Evolutionary conservation across 2,888 invertebrate genomes (phyloP), one percentile per base, ranked within the genome.

Genomic region (Drosophila histrio): DNA sequence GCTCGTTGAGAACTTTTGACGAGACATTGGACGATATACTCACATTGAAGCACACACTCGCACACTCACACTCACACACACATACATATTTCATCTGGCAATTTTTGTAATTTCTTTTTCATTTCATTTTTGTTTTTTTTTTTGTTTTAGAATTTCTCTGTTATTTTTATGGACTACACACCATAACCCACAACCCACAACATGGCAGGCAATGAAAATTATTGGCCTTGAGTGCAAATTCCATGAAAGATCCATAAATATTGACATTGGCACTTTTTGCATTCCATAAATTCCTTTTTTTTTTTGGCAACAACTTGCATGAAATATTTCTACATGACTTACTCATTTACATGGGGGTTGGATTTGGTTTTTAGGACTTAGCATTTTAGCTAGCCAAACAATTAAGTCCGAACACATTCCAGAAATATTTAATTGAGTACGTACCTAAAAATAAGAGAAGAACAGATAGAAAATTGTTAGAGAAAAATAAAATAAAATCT

Each of bases 1-100:
- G 72, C 39, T 58, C 57, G 87, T 82, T 85, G 79, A 72, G 66
- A 85, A 75, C 43, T 85, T 82, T 82, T 85, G 72, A 81, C 72
- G 79, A 68, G 52, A 66, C 39, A 19, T 49, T 44, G 15, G 21
- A 44, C 26, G 13, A 28, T 19, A 7, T 15, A 32, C 21, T 2
- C 32, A 21, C 1, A 28, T 28, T 32, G 50, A 41, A 60, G 22
- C 52, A 36, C n/a, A n/a, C n/a, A n/a, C n/a, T n/a, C n/a, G n/a
- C n/a, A n/a, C n/a, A n/a, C n/a, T n/a, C n/a, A n/a, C n/a, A n/a
- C n/a, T n/a, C n/a, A n/a, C n/a, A n/a, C n/a, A n/a, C n/a, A n/a
- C 28, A 63, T 58, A 43, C 62, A 76, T 67, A 56, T 79, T 57
- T 68, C 82, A 85, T 70, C 52, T 67, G 66, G 41, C 50, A 57